Base-by-base conservation (phyloP, 2,113 vertebrate genomes). In the Eptatretus burgeri region DNA sequence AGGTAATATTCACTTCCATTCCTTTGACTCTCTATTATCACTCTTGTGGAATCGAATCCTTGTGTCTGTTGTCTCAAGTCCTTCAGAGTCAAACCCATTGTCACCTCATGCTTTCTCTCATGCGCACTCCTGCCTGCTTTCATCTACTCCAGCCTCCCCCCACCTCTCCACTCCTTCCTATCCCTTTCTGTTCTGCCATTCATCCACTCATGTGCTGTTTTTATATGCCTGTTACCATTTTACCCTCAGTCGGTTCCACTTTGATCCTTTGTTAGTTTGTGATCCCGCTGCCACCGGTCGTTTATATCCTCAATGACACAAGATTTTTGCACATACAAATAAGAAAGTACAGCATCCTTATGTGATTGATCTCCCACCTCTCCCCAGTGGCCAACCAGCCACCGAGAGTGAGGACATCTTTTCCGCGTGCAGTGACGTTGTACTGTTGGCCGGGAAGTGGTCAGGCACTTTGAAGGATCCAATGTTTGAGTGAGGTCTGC, bases 311-410 rank as follows among this genome's bases (percentile, higher is more conserved):
- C 11, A 16, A 64, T 16, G 67, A 8, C 50, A 68, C 18, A 9
- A 19, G 16, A 13, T 51, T 14, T 62, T 14, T 60, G 14, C 65
- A 2, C 16, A 68, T 50, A 2, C 66, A 9, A 18, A 62, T 51
- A 66, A 62, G 10, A 41, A 41, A 7, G 3, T 41, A 41, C 27
- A 41, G 27, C 27, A 41, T 41, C 27, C 27, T 27, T 18, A 60
- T 49, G 14, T 4, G 20, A n/a, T 10, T 13, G 5, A 65, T 67
- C 51, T 66, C 68, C 72, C 74, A 96, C 91, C 86, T 91, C 84
- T 69, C 91, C 85, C 91, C 91, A 96, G 74, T 96, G 87, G 66
- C 91, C 85, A 20, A 81, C 79, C 70, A 88, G 81, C 91, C 91
- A 96, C 67, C 83, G 81, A 64, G 91, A 84, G 68, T 86, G 87